Percentiles rank a stretch among this genome's conserved stretches.
phyloP scores from a whole-genome alignment of 2,113 vertebrate species.

The Coryphaenoides rupestris region DNA sequence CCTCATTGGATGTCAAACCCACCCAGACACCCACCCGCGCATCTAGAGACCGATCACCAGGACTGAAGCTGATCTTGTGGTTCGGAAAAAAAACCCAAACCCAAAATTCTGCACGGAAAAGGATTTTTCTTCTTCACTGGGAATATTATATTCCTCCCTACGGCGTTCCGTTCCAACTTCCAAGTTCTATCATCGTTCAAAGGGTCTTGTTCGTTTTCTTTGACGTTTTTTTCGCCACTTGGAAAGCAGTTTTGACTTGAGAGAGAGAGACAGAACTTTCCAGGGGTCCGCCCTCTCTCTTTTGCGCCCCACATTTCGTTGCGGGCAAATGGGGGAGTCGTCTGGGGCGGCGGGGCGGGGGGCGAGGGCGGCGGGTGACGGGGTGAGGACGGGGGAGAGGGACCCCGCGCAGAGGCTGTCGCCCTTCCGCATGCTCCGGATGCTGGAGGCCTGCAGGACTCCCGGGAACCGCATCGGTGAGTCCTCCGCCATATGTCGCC shows the following conservation, averaged over 20 bases:
- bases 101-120: too few relatives aligned
- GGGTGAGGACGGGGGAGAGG: constrained; percentile 51
- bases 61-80: too few relatives aligned
- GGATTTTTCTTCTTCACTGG: too few relatives aligned
- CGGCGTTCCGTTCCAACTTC: too few relatives aligned
- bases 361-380: constrained; percentile 48
- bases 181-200: too few relatives aligned
- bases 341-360: constrained; percentile 41
- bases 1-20: too few relatives aligned
- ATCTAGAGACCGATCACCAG: too few relatives aligned
- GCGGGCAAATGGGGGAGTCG: neutral
- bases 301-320: too few relatives aligned
- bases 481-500: constrained; percentile 28
- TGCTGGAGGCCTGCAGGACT: constrained; percentile 67
- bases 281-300: constrained; percentile 38
- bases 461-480: constrained; percentile 70
- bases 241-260: constrained; percentile 16
- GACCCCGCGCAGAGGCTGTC: constrained; percentile 62
- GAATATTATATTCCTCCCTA: too few relatives aligned
- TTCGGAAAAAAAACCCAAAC: too few relatives aligned
- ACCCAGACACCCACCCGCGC: too few relatives aligned
- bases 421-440: constrained; percentile 71
- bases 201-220: too few relatives aligned
- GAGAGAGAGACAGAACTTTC: constrained; percentile 46
- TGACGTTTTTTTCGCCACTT: neutral